Evolutionary conservation across 2,797 vertebrate genomes (phyloP), one percentile per base, ranked within the genome.

Genomic region (Lutjanus campechanus): DNA sequence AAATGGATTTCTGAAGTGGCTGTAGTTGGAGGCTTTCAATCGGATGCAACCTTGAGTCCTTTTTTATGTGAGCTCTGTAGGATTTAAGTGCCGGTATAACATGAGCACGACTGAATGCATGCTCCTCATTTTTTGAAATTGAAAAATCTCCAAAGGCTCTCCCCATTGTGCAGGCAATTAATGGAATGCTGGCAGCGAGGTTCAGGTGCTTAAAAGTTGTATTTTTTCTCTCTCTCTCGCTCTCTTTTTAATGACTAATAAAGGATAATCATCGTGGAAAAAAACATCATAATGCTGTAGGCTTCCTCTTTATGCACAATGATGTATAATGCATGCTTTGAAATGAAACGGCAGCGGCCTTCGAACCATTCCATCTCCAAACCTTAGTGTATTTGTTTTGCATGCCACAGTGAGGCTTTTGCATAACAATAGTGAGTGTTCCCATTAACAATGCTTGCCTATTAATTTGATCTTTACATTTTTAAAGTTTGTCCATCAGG

Each of bases 81-180:
- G 93, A 94, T 96, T 96, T 96, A 96, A 96, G 95, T 96, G 95
- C 93, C 89, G 87, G 93, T 95, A 95, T 95, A 95, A 95, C 95
- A 94, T 95, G 94, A 94, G 94, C 90, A 90, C 91, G 88, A 89
- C 93, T 96, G 95, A 96, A 96, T 96, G 93, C 94, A 93, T 92
- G 92, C 93, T 92, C 94, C 92, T 95, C 94, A 94, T 93, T 94
- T 94, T 94, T 92, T 94, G 77, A 95, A 96, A 95, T 95, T 94
- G 94, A 96, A 96, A 96, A 96, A 95, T 95, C 93, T 94, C 94
- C 92, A 93, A 95, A 95, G 94, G 94, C 93, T 94, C 91, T 89
- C 90, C 91, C 93, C 85, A 96, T 96, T 96, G 95, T 96, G 92
- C 90, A 85, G 90, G 94, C 95, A 96, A 96, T 96, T 96, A 96